Conservation (phyloP, 2,113 vertebrate genomes). For the Ammodramus savannarum region DNA sequence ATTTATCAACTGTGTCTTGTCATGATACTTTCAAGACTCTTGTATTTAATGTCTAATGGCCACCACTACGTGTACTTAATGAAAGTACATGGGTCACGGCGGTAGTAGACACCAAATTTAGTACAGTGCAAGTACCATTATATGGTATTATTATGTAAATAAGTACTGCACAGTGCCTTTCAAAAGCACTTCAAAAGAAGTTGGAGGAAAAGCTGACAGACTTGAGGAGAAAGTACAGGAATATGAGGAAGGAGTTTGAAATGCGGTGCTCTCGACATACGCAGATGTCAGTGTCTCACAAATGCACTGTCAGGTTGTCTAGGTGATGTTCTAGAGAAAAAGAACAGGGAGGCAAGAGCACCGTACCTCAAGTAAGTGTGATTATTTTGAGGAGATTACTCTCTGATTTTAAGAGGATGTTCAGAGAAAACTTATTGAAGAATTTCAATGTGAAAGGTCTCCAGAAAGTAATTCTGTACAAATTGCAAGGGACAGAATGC, state of each 20-base stretch:
- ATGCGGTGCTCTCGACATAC: neutral
- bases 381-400: neutral
- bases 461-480: neutral
- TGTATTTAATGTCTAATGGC: neutral
- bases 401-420: neutral
- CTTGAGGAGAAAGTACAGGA: neutral
- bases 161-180: neutral
- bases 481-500: neutral
- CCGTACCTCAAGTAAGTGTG: neutral
- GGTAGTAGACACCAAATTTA: neutral
- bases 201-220: neutral
- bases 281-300: accelerated
- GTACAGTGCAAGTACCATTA: neutral
- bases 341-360: neutral
- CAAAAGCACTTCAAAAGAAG: neutral
- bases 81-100: neutral
- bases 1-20: neutral
- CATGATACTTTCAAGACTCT: neutral
- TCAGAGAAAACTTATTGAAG: neutral
- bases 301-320: neutral
- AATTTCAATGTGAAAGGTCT: neutral
- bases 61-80: neutral
- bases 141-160: neutral
- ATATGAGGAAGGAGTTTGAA: neutral
- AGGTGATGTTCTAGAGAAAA: neutral